Evolutionary conservation across 2,797 vertebrate genomes (phyloP).

Genomic region (Merluccius polli): DNA sequence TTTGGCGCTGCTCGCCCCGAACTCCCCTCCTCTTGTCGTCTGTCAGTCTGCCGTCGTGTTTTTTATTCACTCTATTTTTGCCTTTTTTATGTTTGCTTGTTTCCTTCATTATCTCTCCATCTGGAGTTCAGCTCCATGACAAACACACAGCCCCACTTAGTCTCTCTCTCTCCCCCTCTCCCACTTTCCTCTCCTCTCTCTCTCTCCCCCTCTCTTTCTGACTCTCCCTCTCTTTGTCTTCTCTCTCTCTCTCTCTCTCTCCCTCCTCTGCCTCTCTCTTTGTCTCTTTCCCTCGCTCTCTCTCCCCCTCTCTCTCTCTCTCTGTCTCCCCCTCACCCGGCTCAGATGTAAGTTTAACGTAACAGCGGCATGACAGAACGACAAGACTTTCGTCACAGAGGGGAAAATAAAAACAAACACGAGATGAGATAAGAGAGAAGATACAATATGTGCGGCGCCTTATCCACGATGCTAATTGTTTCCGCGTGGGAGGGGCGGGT

Average conservation of each 20-base stretch:
- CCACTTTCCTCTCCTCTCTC: slow-evolving; percentile 17
- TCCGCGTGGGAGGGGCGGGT: slow-evolving; percentile 55
- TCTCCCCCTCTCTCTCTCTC: slow-evolving; percentile 25
- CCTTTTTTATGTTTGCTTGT: slow-evolving; percentile 71
- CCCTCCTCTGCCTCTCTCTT: slow-evolving; percentile 16
- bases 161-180: slow-evolving; percentile 29
- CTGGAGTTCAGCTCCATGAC: slow-evolving; percentile 69
- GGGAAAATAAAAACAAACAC: slow-evolving; percentile 64
- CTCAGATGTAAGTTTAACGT: slow-evolving; percentile 64
- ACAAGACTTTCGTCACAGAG: slow-evolving; percentile 59
- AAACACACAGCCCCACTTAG: slow-evolving; percentile 66
- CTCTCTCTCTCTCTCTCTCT: slow-evolving; percentile 26
- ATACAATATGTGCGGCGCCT: slow-evolving; percentile 71
- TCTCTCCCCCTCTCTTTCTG: slow-evolving; percentile 11
- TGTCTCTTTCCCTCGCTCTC: slow-evolving; percentile 13
- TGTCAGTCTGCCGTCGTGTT: slow-evolving; percentile 57
- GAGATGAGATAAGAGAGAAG: slow-evolving; percentile 59
- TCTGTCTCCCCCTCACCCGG: slow-evolving; percentile 47
- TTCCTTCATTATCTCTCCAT: slow-evolving; percentile 68
- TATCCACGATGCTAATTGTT: slow-evolving; percentile 74
- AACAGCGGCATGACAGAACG: slow-evolving; percentile 59
- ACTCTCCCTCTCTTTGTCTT: slow-evolving; percentile 27
- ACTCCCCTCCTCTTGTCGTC: slow-evolving; percentile 42
- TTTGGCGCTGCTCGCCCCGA: slow-evolving; percentile 27
- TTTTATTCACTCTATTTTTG: slow-evolving; percentile 68